A percentile compares a stretch with the other conserved stretches of the same genome.
phyloP scores from a whole-genome alignment of 1,140 invertebrate species.

The Trichomalopsis sarcophagae region DNA sequence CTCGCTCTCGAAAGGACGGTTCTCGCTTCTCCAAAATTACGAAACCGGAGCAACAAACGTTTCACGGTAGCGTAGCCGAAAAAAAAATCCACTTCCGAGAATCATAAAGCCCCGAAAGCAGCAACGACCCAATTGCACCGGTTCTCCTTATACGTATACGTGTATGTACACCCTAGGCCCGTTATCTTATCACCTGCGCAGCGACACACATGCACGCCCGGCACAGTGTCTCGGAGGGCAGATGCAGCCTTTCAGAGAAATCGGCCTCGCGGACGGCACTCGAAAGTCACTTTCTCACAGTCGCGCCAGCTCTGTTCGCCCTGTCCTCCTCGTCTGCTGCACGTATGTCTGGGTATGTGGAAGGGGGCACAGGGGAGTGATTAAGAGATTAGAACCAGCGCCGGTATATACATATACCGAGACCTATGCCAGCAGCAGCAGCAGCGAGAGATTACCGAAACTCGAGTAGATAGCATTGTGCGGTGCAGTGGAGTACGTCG shows the following conservation, averaged over 20 bases:
- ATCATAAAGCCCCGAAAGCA: not conserved
- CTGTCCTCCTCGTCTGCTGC: not conserved
- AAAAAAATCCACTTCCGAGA: not conserved
- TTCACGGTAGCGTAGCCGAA: not conserved
- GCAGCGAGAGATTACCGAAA: constrained; percentile 1
- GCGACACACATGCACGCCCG: not conserved
- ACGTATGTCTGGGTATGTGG: too few relatives aligned
- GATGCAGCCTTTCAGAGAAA: constrained; percentile 36
- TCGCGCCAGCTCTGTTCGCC: not conserved
- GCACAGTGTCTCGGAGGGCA: not conserved
- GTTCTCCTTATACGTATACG: not conserved
- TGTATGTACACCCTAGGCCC: not conserved
- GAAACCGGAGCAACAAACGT: not conserved
- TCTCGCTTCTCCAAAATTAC: not conserved
- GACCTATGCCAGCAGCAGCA: not conserved
- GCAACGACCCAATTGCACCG: not conserved
- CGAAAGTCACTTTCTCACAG: constrained; percentile 49
- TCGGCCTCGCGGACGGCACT: not conserved
- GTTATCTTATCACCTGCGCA: constrained; percentile 40
- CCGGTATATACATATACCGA: not conserved
- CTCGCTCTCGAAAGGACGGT: not conserved
- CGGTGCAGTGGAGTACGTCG: too few relatives aligned
- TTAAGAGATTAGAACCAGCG: constrained; percentile 43
- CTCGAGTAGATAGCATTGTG: not conserved
- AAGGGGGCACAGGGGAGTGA: constrained; percentile 20